Percentiles rank a stretch among this genome's conserved stretches.
Conservation (phyloP, 1,140 invertebrate species). For the Aphis gossypii region DNA sequence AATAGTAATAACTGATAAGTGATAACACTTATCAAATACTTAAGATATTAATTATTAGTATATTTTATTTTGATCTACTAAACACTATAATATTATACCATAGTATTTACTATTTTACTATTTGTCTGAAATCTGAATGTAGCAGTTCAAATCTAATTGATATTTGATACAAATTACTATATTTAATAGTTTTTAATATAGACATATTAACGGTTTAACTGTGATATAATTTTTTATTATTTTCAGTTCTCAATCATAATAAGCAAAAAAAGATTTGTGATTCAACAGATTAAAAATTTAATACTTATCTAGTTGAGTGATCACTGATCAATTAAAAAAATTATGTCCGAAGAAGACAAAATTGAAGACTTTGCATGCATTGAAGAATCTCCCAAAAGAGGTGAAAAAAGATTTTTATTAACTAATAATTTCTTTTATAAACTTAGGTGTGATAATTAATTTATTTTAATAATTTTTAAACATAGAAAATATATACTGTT, state of each 20-base stretch:
- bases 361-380: constrained; percentile 54
- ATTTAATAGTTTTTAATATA: not conserved
- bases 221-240: not conserved
- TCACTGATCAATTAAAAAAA: not conserved
- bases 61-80: too few species aligned
- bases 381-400: constrained; percentile 62
- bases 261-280: too few species aligned
- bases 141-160: too few species aligned
- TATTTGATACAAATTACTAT: too few species aligned
- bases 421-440: not conserved
- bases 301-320: not conserved
- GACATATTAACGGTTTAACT: not conserved
- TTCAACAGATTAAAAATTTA: not conserved
- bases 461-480: not conserved
- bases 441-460: not conserved
- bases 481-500: not conserved
- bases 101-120: too few species aligned
- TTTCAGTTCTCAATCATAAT: not conserved
- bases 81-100: too few species aligned
- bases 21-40: too few species aligned
- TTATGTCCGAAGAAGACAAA: constrained; percentile 59
- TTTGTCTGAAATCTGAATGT: too few species aligned
- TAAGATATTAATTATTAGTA: too few species aligned
- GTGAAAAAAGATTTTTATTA: constrained; percentile 53
- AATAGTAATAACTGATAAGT: too few species aligned